A percentile compares a stretch with the other conserved stretches of the same genome.
Conservation (phyloP, 2,888 invertebrate species). For the Pachycephus smyrnensis region DNA sequence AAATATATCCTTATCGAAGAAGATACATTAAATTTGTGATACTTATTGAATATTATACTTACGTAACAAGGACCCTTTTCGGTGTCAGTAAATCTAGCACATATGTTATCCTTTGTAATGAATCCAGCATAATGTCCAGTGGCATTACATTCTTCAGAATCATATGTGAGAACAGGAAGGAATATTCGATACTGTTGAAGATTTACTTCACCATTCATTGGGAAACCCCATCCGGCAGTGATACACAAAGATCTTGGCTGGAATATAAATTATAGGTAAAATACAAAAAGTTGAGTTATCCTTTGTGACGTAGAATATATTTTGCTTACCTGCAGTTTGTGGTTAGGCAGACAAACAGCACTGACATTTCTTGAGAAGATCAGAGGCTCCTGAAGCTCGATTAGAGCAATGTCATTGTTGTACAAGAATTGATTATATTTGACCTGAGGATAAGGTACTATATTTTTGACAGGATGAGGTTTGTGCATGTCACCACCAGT, state of each 20-base stretch:
- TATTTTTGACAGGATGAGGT: slow-evolving; percentile 61
- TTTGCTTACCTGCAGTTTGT: slow-evolving; percentile 51
- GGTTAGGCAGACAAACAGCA: slow-evolving; percentile 71
- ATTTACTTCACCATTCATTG: slow-evolving; percentile 57
- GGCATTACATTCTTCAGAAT: slow-evolving; percentile 72
- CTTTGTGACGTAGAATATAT: too few species aligned
- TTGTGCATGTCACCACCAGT: slow-evolving; percentile 54
- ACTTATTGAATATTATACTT: slow-evolving; percentile 54
- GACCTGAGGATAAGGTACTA: slow-evolving; percentile 72
- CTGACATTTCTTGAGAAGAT: slow-evolving; percentile 69
- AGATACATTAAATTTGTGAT: not conserved
- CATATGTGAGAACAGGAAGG: slow-evolving; percentile 70
- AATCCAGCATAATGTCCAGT: slow-evolving; percentile 73
- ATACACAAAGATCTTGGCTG: slow-evolving; percentile 70
- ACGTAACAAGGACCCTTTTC: slow-evolving; percentile 73
- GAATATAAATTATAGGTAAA: slow-evolving; percentile 15
- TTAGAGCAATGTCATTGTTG: slow-evolving; percentile 71
- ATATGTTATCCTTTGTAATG: slow-evolving; percentile 71
- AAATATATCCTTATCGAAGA: too few species aligned
- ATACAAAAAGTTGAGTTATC: not conserved
- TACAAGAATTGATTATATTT: slow-evolving; percentile 72
- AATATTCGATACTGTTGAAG: slow-evolving; percentile 70
- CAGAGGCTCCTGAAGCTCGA: slow-evolving; percentile 70
- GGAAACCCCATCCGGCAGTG: slow-evolving; percentile 73
- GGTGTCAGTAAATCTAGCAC: slow-evolving; percentile 71